Evolutionary conservation across 2,888 invertebrate genomes (phyloP).

Genomic region (Perithous albicinctus): DNA sequence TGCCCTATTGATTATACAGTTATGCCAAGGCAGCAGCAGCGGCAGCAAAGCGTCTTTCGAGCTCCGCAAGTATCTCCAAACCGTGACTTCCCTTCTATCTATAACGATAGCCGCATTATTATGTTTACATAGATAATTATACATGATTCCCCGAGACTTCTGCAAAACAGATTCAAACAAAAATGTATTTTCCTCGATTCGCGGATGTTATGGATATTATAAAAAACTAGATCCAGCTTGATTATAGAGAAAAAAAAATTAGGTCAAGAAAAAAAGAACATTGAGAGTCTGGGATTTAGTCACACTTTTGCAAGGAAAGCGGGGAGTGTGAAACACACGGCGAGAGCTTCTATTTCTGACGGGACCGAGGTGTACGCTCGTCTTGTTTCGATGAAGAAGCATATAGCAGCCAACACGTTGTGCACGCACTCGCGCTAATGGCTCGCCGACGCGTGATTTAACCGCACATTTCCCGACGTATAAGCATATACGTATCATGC

Average conservation of each 20-base stretch:
- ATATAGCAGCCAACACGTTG: not conserved
- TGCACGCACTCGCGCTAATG: slow-evolving; percentile 65
- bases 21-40: slow-evolving; percentile 70
- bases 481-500: not conserved
- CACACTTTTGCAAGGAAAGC: slow-evolving; percentile 36
- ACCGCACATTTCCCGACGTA: slow-evolving; percentile 66
- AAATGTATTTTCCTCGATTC: not conserved
- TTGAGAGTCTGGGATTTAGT: slow-evolving; percentile 56
- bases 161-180: not conserved
- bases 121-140: slow-evolving; percentile 25
- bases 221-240: not conserved
- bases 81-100: slow-evolving; percentile 11
- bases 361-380: slow-evolving; percentile 40
- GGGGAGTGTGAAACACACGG: slow-evolving; percentile 24
- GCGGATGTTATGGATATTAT: not conserved
- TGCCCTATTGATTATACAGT: slow-evolving; percentile 78
- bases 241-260: not conserved
- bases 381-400: slow-evolving; percentile 55
- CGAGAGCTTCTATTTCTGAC: slow-evolving; percentile 61
- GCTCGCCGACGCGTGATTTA: slow-evolving; percentile 68
- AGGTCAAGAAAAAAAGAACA: slow-evolving; percentile 19
- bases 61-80: slow-evolving; percentile 39
- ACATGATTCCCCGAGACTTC: not conserved
- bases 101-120: slow-evolving; percentile 22
- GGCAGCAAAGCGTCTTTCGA: slow-evolving; percentile 43